Base-by-base conservation (phyloP, 2,888 invertebrate genomes). In the Eumacrocentrus americanus region DNA sequence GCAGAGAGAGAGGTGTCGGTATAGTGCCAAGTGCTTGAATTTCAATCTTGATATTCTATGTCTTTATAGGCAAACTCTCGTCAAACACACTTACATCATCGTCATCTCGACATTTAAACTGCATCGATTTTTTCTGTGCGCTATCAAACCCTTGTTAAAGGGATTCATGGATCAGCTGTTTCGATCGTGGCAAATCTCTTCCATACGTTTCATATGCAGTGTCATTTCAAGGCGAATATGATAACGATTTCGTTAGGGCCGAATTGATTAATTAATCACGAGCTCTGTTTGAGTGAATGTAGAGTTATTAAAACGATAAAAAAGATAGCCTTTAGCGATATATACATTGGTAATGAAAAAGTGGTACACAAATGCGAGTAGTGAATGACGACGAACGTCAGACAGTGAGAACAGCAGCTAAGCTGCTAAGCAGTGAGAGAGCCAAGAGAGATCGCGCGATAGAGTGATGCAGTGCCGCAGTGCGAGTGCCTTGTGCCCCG, bases 401-500 rank as follows among this genome's bases (percentile, higher is more conserved):
- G 48, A 47, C 34, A 25, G 55, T 51, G 40, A 34, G 35, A 52
- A 12, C 34, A 42, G 37, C 23, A n/a, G n/a, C n/a, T n/a, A n/a
- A n/a, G n/a, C n/a, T 37, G 51, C 22, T 52, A 52, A 46, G 35
- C 46, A 67, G 62, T 63, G 65, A 60, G 54, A 58, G 58, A 61
- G 52, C 51, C 60, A 47, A 55, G 63, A 71, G 73, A 72, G 72
- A 75, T 72, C 73, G 73, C 72, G 73, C 74, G 72, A 64, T 61
- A 62, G 53, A 77, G 79, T 79, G 78, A 79, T 79, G 79, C 79
- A 78, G 78, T 79, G 77, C 70, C 68, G 78, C 77, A 74, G 73
- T 75, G 75, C 69, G 67, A 72, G 77, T 79, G 76, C 64, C 68
- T 67, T 74, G 77, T 78, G 78, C 77, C 78, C 73, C 69, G 78